Base-by-base conservation (phyloP, 2,888 invertebrate species). In the Cephus runcator region DNA sequence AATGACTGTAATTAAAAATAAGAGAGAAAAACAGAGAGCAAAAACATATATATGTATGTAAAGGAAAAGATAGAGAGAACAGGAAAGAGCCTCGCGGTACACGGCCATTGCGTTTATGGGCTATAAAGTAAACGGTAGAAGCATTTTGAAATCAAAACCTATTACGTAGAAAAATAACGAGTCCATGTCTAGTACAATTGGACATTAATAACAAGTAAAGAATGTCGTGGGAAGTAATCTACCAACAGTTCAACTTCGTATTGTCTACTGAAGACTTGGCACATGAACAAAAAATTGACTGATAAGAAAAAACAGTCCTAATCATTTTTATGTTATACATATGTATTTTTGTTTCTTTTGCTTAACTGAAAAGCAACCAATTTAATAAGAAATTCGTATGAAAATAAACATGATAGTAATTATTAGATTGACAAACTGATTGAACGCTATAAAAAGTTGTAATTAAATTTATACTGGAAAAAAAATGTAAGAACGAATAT, bases 371-470 rank as follows among this genome's bases (percentile, higher is more conserved):
- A 56, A 23, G 23, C 12, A 56, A 56, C 4, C 15, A 15, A 23
- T 40, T 56, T 9, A 23, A 23, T 56, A 23, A 23, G 56, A 23
- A 23, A 9, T 2, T 23, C 23, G 23, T 56, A 56, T 1, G 56
- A 56, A 56, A 56, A 56, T 56, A 73, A 82, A 81, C 30, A 6
- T 80, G 69, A n/a, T 56, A 31, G 1, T 75, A 40, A 31, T 75
- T 30, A 56, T 56, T n/a, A 30, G 36, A 69, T 68, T 71, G 11
- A 31, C 12, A 73, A 74, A 73, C 12, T 12, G 34, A 35, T 15
- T 30, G 31, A 35, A 35, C 71, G 74, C 74, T 77, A 80, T 76
- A 73, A 69, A 79, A 79, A 80, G 73, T 73, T 73, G 77, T 31
- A 75, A 35, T 75, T 69, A 77, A 23, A 68, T 69, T 34, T 76